Percentiles rank a stretch among this genome's conserved stretches.
Evolutionary conservation across 2,113 vertebrate species (phyloP).

Genomic region (Marmota flaviventris): DNA sequence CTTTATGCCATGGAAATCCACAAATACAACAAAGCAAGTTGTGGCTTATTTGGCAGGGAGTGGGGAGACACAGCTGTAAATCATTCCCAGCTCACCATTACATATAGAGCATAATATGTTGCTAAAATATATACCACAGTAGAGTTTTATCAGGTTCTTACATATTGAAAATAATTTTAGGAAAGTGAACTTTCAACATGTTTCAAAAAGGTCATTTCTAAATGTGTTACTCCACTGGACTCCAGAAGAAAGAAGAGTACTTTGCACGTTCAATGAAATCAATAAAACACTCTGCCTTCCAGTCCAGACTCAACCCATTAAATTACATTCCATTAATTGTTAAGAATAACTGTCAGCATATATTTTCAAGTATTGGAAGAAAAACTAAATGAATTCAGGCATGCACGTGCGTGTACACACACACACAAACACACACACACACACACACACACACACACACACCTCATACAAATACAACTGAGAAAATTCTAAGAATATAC

Average conservation of each 20-base stretch:
- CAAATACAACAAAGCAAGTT: neutral
- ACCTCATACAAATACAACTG: conserved; percentile 7
- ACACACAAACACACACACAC: neutral
- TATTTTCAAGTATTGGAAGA: conserved; percentile 15
- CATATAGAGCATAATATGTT: neutral
- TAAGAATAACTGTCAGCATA: conserved; percentile 59
- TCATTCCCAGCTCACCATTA: neutral
- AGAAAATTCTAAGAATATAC: neutral
- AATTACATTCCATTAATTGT: conserved; percentile 61
- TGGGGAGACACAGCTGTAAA: neutral
- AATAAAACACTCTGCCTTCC: conserved; percentile 53
- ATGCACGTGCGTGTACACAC: neutral
- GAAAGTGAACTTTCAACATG: conserved; percentile 33
- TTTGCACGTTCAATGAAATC: conserved; percentile 52
- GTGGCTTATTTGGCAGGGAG: neutral
- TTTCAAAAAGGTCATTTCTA: conserved; percentile 59
- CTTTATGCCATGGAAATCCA: neutral
- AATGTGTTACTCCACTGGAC: conserved; percentile 13
- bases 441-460: neutral
- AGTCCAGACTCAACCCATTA: conserved; percentile 28
- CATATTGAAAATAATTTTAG: conserved; percentile 46
- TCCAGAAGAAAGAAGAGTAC: conserved; percentile 29
- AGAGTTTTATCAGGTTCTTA: conserved; percentile 53
- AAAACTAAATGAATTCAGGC: neutral
- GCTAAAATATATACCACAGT: neutral